phyloP scores from a whole-genome alignment of 2,888 invertebrate genomes.

The Oasisia sp. region DNA sequence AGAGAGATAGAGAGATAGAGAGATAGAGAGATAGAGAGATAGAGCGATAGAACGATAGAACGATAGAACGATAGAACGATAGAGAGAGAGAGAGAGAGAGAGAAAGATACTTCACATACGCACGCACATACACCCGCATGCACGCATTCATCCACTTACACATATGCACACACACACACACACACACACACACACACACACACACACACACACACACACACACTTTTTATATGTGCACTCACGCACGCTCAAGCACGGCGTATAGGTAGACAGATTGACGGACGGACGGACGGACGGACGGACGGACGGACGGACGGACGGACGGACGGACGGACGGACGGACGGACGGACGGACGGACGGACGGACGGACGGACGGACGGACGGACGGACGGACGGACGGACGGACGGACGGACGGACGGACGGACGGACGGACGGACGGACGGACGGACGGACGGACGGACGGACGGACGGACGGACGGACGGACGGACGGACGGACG shows the following conservation, averaged over 20 bases:
- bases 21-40: no score
- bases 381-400: constrained; percentile 28
- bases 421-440: constrained; percentile 29
- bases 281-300: constrained; percentile 14
- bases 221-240: not conserved
- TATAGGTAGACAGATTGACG: no score
- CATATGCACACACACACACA: not conserved
- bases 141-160: not conserved
- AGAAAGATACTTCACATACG: not conserved
- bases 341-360: constrained; percentile 30
- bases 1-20: no score
- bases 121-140: not conserved
- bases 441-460: constrained; percentile 31
- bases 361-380: constrained; percentile 31
- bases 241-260: constrained; percentile 21
- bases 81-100: no score
- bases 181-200: not conserved
- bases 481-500: constrained; percentile 31
- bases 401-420: constrained; percentile 21
- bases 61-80: no score
- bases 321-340: constrained; percentile 17
- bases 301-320: no score
- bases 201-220: not conserved
- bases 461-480: constrained; percentile 31
- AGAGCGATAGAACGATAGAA: no score